phyloP scores from a whole-genome alignment of 2,113 vertebrate genomes.

The Gobiocypris rarus region DNA sequence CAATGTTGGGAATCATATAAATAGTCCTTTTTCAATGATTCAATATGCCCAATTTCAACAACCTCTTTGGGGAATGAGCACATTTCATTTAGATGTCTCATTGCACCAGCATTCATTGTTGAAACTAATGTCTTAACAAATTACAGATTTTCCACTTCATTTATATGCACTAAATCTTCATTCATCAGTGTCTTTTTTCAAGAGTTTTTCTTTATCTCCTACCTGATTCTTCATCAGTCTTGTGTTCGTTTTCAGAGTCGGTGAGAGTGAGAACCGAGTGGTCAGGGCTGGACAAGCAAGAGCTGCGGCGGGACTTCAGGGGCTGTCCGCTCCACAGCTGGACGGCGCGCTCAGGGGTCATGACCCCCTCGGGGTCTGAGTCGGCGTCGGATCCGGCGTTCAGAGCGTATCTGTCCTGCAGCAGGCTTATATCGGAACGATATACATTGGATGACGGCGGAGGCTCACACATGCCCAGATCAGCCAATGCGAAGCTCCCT shows the following conservation, averaged over 20 bases:
- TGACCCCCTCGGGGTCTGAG: constrained; percentile 83
- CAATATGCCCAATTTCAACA: constrained; percentile 30
- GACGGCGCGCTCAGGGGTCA: constrained; percentile 86
- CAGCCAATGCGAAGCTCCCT: constrained; percentile 85
- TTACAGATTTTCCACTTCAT: constrained; percentile 39
- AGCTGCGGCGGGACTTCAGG: constrained; percentile 83
- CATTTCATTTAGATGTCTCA: constrained; percentile 31
- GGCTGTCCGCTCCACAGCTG: constrained; percentile 81
- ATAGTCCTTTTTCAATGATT: constrained; percentile 25
- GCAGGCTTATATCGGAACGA: constrained; percentile 84
- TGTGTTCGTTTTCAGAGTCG: constrained; percentile 89
- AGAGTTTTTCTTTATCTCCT: constrained; percentile 60
- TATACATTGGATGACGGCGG: constrained; percentile 80
- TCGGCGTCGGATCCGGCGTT: constrained; percentile 82
- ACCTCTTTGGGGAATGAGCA: not conserved
- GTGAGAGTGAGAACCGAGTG: constrained; percentile 89
- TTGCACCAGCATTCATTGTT: constrained; percentile 10
- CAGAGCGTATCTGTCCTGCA: constrained; percentile 82
- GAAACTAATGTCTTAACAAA: constrained; percentile 35
- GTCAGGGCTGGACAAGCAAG: constrained; percentile 84
- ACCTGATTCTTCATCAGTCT: constrained; percentile 88
- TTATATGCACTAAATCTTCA: constrained; percentile 25
- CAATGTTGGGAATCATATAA: constrained; percentile 12
- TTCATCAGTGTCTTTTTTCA: not conserved
- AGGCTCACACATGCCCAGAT: constrained; percentile 85